These are phyloP conservation scores for Sterrhoptilus dennistouni DNA, from an alignment of 2,113 vertebrate genomes.

Conservation along the genomic window DNA sequence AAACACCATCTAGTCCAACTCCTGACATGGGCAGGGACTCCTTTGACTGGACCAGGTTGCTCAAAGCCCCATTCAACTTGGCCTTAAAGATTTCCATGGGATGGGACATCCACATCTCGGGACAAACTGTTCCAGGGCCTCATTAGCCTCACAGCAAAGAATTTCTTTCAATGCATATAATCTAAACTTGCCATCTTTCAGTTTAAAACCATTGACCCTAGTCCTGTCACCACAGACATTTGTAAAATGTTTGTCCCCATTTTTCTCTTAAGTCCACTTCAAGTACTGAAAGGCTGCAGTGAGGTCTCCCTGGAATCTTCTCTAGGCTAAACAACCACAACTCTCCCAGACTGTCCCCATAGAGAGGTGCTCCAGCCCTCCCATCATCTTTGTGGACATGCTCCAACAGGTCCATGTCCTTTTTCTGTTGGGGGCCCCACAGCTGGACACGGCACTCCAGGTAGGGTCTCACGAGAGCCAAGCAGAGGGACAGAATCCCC, in stretches of 20 bases:
- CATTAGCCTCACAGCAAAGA: background rate
- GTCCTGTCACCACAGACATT: background rate
- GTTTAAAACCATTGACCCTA: background rate
- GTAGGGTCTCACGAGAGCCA: background rate
- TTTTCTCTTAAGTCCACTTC: background rate
- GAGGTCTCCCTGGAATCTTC: background rate
- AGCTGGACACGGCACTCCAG: background rate
- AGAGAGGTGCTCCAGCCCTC: no score
- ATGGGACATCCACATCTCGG: background rate
- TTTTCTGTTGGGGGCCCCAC: background rate
- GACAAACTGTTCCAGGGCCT: background rate
- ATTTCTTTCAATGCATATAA: background rate
- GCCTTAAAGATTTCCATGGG: background rate
- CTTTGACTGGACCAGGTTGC: accelerated
- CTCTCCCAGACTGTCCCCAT: background rate
- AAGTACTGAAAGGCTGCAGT: background rate
- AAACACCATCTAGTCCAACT: background rate
- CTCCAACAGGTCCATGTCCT: background rate
- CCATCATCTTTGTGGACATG: background rate
- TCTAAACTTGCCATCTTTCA: background rate
- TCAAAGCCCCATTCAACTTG: background rate
- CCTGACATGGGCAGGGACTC: accelerated
- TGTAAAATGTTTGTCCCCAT: background rate
- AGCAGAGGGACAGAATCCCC: background rate
- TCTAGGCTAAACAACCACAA: background rate